Percentiles rank a stretch among this genome's conserved stretches.
Conservation (phyloP, 2,888 invertebrate genomes). For the Callinectes sapidus region DNA sequence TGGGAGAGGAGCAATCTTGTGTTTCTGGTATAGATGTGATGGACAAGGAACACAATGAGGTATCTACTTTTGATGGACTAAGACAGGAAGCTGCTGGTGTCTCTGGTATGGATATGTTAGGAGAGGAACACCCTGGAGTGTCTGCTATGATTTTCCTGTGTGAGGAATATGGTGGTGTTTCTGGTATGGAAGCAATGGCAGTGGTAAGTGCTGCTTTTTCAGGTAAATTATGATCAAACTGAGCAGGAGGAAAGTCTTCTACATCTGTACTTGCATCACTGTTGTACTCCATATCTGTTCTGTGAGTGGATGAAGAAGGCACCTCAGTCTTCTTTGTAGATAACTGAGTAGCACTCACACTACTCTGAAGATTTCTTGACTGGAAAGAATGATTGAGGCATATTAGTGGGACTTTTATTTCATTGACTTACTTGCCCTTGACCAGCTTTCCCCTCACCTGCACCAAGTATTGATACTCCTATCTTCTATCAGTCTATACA, state of each 20-base stretch:
- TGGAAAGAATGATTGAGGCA: conserved; percentile 10
- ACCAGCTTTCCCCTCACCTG: too few species aligned
- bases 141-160: not conserved
- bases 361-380: conserved; percentile 10
- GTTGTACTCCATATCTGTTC: conserved; percentile 31
- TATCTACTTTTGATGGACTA: not conserved
- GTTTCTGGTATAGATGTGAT: not conserved
- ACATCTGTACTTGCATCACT: conserved; percentile 61
- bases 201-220: not conserved
- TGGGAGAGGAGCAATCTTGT: not conserved
- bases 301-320: not conserved
- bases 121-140: not conserved
- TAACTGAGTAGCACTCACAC: conserved; percentile 18
- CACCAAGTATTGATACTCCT: too few species aligned
- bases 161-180: not conserved
- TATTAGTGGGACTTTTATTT: too few species aligned
- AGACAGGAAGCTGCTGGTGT: not conserved
- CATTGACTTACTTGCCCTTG: too few species aligned
- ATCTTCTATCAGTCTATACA: too few species aligned
- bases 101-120: conserved; percentile 10
- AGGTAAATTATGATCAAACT: not conserved
- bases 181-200: not conserved
- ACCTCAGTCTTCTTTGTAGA: not conserved
- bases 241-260: conserved; percentile 20
- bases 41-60: not conserved